phyloP scores from a whole-genome alignment of 2,888 invertebrate genomes.

The Melipona beecheii region DNA sequence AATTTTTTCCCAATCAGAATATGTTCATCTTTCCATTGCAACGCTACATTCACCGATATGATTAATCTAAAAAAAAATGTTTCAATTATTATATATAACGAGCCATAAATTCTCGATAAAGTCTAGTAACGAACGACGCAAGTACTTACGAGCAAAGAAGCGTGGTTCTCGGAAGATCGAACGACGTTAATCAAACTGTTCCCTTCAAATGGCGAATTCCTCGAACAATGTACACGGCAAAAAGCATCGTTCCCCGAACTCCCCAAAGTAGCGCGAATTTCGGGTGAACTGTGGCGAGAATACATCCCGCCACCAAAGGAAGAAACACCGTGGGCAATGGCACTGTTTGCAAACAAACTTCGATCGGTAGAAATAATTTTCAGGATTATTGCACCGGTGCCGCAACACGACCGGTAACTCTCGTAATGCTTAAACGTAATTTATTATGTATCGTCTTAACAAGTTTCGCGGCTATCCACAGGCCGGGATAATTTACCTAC shows the following conservation, averaged over 20 bases:
- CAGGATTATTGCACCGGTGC: constrained; percentile 26
- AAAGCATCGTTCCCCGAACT: not conserved
- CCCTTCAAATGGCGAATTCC: too few relatives aligned
- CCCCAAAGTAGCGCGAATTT: not conserved
- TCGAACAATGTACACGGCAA: not conserved
- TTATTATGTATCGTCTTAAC: constrained; percentile 52
- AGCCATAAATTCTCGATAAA: not conserved
- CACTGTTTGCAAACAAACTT: not conserved
- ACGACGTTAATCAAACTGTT: not conserved
- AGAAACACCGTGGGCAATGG: not conserved
- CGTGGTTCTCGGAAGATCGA: too few relatives aligned
- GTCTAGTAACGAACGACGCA: not conserved
- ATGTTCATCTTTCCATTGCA: too few relatives aligned
- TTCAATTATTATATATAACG: too few relatives aligned
- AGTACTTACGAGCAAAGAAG: not conserved
- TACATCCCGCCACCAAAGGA: not conserved
- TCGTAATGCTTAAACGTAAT: constrained; percentile 54
- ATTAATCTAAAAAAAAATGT: too few relatives aligned
- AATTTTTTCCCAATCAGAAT: too few relatives aligned
- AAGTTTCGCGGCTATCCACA: constrained; percentile 62
- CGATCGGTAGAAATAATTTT: constrained; percentile 38
- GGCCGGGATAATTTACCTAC: constrained; percentile 58
- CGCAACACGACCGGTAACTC: constrained; percentile 19
- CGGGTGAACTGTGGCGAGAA: not conserved
- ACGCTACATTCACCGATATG: too few relatives aligned